These are phyloP conservation scores for Synanthedon tipuliformis DNA, from an alignment of 2,888 invertebrate species.

Conservation along the genomic window DNA sequence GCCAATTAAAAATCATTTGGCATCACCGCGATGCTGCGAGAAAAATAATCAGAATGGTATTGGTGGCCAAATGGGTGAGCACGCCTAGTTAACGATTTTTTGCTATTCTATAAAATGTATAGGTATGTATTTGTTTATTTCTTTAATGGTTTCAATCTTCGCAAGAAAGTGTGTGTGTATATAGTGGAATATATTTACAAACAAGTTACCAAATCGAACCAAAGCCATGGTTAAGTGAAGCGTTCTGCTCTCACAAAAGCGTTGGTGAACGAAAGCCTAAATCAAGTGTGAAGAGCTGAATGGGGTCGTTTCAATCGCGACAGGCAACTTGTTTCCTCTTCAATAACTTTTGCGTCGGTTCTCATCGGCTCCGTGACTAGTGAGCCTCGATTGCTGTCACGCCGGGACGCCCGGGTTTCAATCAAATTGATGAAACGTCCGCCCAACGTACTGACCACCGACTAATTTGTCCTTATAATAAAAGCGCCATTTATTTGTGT, in stretches of 20 bases:
- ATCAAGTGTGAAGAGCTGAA: slow-evolving; percentile 20
- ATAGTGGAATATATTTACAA: background rate
- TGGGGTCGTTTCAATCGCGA: slow-evolving; percentile 15
- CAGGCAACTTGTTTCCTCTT: slow-evolving; percentile 14
- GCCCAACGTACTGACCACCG: background rate
- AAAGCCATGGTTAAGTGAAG: background rate
- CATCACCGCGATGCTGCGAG: no score
- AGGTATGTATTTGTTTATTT: no score
- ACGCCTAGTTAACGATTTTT: no score
- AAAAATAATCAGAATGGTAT: no score
- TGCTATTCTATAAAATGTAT: no score
- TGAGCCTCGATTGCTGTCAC: slow-evolving; percentile 9
- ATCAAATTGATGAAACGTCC: background rate
- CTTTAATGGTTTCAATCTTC: no score
- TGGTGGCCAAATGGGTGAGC: no score
- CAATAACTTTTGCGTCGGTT: slow-evolving; percentile 19
- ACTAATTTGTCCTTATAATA: no score
- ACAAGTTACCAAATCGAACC: background rate
- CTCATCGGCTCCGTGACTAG: slow-evolving; percentile 12
- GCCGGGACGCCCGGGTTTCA: background rate
- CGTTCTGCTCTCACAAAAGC: background rate
- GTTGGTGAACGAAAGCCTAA: slow-evolving; percentile 7
- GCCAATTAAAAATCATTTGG: no score
- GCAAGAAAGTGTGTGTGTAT: no score
- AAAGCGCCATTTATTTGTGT: no score